Evolutionary conservation across 1,140 invertebrate species (phyloP), one percentile per base, ranked within the genome.

Genomic region (Anastrepha ludens): DNA sequence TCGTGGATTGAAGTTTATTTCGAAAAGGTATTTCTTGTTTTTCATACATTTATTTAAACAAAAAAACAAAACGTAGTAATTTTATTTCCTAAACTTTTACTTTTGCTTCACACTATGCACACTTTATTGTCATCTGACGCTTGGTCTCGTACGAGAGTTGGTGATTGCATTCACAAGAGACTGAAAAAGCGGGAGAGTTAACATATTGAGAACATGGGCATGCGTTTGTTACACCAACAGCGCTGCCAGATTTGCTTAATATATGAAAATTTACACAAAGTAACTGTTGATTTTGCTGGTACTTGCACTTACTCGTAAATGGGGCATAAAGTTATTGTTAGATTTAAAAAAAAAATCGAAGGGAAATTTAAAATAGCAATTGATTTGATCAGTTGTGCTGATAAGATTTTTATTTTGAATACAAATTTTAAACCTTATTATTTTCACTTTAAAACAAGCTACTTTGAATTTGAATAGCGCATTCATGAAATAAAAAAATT

Each of bases 1-100:
- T 91, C 91, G 91, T 92, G 91, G 91, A 91, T 92, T 92, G 87
- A 92, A 92, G 91, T 91, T 92, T 91, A 91, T 92, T 91, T 90
- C 92, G 90, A 92, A 92, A 92, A 92, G 91, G 91, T 92, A 92
- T 92, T 92, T 85, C 89, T 89, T 86, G 64, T 60, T 85, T 87
- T 87, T 29, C 47, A 44, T 55, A 81, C 50, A 9, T 81, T 81
- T 55, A 9, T 55, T 81, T 81, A 81, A 74, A 44, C 6, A 20
- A 9, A 50, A 55, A n/a, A 29, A 29, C 29, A 62, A 4, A 62
- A 62, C 17, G 11, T 29, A 2, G 50, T 81, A 81, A 47, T 81
- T 55, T 15, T n/a, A 55, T 67, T 70, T 39, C n/a, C 17, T 65
- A 60, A 62, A 86, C 67, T 65, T 87, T 87, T 55, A 29, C 64